Evolutionary conservation across 2,113 vertebrate species (phyloP).

Genomic region (Phalacrocorax brasilianus): DNA sequence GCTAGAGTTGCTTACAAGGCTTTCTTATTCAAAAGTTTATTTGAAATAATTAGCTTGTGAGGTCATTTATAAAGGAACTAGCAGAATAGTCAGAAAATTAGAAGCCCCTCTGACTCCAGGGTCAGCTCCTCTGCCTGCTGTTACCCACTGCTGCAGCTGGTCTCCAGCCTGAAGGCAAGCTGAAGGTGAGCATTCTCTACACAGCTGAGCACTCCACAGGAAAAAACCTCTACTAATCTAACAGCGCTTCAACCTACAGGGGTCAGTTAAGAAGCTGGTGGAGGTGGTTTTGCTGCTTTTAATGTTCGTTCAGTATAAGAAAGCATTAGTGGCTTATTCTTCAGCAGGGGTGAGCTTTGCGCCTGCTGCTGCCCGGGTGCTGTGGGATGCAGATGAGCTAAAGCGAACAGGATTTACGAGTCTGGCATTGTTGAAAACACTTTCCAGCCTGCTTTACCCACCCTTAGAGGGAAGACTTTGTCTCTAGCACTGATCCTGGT

Average conservation of each 20-base stretch:
- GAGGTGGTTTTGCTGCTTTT: slow-evolving; percentile 12
- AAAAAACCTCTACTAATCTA: neutral
- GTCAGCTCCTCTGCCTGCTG: neutral
- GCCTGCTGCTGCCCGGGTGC: neutral
- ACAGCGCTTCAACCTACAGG: neutral
- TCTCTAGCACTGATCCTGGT: neutral
- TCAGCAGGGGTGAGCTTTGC: neutral
- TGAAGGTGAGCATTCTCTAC: neutral
- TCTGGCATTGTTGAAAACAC: fast-evolving
- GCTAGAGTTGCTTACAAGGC: neutral
- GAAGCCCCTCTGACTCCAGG: neutral
- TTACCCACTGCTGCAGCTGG: neutral
- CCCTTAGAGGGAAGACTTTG: neutral
- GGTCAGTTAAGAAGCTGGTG: neutral
- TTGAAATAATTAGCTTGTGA: slow-evolving; percentile 20
- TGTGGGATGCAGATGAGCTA: neutral
- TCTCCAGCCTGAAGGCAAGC: neutral
- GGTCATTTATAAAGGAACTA: neutral
- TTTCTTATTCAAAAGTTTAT: slow-evolving; percentile 39
- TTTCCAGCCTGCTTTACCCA: neutral
- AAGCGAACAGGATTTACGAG: neutral
- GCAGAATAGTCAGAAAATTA: neutral
- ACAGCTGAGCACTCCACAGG: neutral
- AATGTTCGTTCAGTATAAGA: neutral
- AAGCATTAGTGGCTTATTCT: neutral